phyloP scores from a whole-genome alignment of 2,113 vertebrate species.

The Romanogobio albipinnatus region DNA sequence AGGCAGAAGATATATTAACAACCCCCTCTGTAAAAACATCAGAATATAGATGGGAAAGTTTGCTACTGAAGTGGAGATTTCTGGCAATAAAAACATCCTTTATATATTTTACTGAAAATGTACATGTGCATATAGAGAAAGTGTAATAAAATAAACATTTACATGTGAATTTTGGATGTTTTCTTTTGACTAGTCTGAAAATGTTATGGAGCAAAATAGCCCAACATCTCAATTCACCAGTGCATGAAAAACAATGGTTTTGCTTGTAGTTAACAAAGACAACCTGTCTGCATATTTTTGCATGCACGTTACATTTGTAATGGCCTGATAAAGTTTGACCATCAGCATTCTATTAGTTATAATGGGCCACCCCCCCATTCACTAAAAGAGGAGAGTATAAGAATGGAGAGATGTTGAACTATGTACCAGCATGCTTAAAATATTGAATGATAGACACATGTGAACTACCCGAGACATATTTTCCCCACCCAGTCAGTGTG shows the following conservation, averaged over 20 bases:
- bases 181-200: not conserved
- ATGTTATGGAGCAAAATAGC: not conserved
- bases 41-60: not conserved
- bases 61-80: not conserved
- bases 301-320: not conserved
- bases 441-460: constrained; percentile 19
- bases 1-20: not conserved
- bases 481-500: constrained; percentile 31
- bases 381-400: not conserved
- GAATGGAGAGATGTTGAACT: constrained; percentile 21
- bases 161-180: not conserved
- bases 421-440: constrained; percentile 36
- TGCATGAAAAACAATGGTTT: constrained; percentile 10
- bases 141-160: not conserved
- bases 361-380: not conserved
- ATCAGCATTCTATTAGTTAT: not conserved
- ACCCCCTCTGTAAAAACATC: not conserved
- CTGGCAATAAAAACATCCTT: not conserved
- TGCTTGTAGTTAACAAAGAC: not conserved
- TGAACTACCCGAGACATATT: constrained; percentile 23
- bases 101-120: not conserved
- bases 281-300: constrained; percentile 1
- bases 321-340: not conserved
- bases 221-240: not conserved
- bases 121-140: not conserved